Percentiles rank a stretch among this genome's conserved stretches.
Evolutionary conservation across 2,797 vertebrate genomes (phyloP).

Genomic region (Lacerta bilineata): DNA sequence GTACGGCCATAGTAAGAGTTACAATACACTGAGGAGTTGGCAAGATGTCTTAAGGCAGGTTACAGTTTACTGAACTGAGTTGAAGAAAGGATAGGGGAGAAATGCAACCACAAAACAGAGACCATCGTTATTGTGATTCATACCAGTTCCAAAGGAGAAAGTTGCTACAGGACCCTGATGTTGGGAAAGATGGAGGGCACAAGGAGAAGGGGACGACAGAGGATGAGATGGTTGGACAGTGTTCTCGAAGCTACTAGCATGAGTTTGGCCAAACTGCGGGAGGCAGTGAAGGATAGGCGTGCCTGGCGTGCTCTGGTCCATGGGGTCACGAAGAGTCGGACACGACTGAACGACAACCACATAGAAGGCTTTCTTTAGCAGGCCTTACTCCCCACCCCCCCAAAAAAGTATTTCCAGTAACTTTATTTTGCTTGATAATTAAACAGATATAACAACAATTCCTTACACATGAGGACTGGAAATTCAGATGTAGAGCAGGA

Average conservation of each 20-base stretch:
- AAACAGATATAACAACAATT: background rate
- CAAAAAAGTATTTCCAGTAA: too few species aligned
- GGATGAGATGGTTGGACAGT: too few species aligned
- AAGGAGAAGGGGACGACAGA: too few species aligned
- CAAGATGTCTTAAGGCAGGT: background rate
- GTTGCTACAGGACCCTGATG: background rate
- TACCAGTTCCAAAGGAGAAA: background rate
- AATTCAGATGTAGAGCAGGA: background rate
- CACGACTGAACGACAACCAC: too few species aligned
- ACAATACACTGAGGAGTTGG: background rate
- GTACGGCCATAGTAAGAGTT: background rate
- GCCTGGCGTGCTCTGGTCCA: too few species aligned
- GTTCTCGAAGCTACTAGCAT: too few species aligned
- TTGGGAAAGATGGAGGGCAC: too few species aligned
- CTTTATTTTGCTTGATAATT: background rate
- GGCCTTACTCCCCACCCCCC: background rate
- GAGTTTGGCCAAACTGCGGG: too few species aligned
- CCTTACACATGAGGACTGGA: background rate
- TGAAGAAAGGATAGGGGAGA: too few species aligned
- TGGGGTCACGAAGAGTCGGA: too few species aligned
- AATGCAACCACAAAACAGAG: background rate
- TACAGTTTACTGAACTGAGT: background rate
- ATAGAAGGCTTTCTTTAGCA: background rate
- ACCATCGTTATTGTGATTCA: background rate
- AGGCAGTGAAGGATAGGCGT: too few species aligned